A percentile compares a stretch with the other conserved stretches of the same genome.
Conservation (phyloP, 2,113 vertebrate genomes). For the Aramus guarauna region DNA sequence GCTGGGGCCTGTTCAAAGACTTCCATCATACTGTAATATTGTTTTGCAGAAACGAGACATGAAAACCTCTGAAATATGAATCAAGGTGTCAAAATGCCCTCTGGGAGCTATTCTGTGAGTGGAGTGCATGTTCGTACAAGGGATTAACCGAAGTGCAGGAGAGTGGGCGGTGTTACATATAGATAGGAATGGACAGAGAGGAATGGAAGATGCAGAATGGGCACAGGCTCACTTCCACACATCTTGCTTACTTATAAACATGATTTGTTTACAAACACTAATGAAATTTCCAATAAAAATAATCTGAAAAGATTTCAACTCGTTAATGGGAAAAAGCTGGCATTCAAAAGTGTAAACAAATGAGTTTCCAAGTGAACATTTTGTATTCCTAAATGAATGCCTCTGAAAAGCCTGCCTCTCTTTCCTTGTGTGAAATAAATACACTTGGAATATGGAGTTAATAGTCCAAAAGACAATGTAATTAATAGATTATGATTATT, state of each 20-base stretch:
- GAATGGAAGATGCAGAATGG: not conserved
- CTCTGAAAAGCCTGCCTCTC: not conserved
- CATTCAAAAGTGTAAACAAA: not conserved
- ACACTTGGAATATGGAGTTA: not conserved
- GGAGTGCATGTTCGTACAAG: not conserved
- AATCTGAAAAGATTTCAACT: slow-evolving; percentile 1
- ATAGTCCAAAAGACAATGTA: not conserved
- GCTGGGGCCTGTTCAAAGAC: slow-evolving; percentile 19
- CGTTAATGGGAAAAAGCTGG: slow-evolving; percentile 12
- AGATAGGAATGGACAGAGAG: not conserved
- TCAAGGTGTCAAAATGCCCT: slow-evolving; percentile 1
- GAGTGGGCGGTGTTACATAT: not conserved
- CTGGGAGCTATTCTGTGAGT: not conserved
- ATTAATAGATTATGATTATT: not conserved
- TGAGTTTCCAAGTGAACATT: not conserved
- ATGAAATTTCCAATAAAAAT: not conserved
- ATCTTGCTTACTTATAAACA: not conserved
- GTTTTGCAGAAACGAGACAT: slow-evolving; percentile 3
- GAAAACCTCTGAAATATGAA: slow-evolving; percentile 14
- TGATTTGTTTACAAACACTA: not conserved
- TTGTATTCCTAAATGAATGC: not conserved
- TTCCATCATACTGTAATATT: slow-evolving; percentile 31
- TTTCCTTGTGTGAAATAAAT: not conserved
- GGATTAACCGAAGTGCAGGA: not conserved
- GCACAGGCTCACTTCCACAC: not conserved